Evolutionary conservation across 2,113 vertebrate genomes (phyloP).

Genomic region (Columbina picui): DNA sequence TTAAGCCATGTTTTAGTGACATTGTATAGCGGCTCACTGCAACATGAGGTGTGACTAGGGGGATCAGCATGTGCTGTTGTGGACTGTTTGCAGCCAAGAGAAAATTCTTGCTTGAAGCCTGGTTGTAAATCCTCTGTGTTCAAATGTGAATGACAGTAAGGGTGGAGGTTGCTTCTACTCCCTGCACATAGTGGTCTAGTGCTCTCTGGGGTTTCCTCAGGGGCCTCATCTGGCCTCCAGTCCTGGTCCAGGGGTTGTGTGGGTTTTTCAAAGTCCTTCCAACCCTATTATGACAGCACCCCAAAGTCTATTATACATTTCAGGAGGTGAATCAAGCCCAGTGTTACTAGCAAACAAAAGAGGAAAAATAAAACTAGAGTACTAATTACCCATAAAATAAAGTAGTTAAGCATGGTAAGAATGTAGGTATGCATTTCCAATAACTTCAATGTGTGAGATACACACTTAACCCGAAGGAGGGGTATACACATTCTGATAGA

Average conservation of each 20-base stretch:
- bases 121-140: background rate
- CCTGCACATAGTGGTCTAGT: background rate
- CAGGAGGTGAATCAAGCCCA: background rate
- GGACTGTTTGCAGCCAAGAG: background rate
- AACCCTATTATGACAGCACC: background rate
- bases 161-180: background rate
- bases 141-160: background rate
- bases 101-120: background rate
- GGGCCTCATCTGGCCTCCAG: background rate
- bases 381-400: background rate
- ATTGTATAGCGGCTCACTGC: background rate
- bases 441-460: background rate
- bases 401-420: background rate
- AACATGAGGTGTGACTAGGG: background rate
- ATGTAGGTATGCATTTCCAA: background rate
- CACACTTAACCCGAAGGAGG: background rate
- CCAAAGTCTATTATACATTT: background rate
- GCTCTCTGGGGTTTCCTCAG: background rate
- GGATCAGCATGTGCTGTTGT: background rate
- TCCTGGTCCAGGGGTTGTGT: accelerated
- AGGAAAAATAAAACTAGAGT: background rate
- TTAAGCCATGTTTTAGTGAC: background rate
- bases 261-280: background rate
- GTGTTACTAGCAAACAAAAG: background rate
- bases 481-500: background rate